Evolutionary conservation across 2,113 vertebrate genomes (phyloP).

Genomic region (Galemys pyrenaicus): DNA sequence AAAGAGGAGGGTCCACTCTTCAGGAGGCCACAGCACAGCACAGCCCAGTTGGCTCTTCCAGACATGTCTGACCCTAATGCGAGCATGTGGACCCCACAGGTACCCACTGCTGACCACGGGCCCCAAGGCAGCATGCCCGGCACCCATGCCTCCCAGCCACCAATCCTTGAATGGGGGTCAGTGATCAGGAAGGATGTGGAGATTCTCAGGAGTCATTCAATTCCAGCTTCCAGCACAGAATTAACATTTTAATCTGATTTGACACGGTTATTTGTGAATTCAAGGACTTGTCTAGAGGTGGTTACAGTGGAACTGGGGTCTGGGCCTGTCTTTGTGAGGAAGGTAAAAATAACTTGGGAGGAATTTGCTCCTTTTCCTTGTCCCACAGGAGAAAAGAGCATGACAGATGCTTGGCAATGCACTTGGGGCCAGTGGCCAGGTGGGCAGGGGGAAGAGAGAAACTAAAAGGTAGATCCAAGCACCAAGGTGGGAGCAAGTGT

Average conservation of each 20-base stretch:
- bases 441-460: background rate
- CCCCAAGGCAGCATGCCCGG: rapidly evolving
- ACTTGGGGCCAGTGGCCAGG: constrained; percentile 44
- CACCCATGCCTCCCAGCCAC: background rate
- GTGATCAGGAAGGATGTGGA: background rate
- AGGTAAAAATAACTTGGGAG: background rate
- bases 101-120: background rate
- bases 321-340: background rate
- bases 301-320: constrained; percentile 14
- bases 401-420: background rate
- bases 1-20: background rate
- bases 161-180: constrained; percentile 48
- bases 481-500: constrained; percentile 64
- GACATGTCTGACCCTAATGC: rapidly evolving
- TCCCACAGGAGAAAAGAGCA: constrained; percentile 42
- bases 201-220: background rate
- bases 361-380: constrained; percentile 39
- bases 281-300: background rate
- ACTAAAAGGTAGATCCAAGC: background rate
- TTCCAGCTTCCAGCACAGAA: background rate
- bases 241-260: background rate
- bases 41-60: rapidly evolving
- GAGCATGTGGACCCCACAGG: background rate
- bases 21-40: background rate
- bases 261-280: constrained; percentile 26